Base-by-base conservation (phyloP, 1,140 invertebrate genomes). In the Chionoecetes opilio region DNA sequence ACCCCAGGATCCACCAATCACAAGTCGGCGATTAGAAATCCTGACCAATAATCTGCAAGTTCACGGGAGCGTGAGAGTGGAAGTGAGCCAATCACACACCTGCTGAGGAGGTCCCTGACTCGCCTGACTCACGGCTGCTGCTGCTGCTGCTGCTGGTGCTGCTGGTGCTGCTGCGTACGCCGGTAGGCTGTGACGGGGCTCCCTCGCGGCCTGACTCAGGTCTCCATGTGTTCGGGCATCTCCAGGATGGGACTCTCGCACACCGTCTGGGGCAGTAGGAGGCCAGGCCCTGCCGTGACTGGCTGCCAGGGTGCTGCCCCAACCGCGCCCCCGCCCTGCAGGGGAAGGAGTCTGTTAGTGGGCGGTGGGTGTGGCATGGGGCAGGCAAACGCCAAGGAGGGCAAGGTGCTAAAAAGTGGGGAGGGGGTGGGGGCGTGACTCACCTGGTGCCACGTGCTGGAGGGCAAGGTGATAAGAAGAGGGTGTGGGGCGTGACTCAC, bases 201-300 rank as follows among this genome's bases (percentile, higher is more conserved):
- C 63, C 82, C 95, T 9, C 46, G 46, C 11, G 46, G 46, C 46
- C 46, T 53, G 46, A 53, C 46, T 95, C 92, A 95, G 31, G 95
- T 93, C 84, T 95, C 95, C 95, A 95, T 95, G 82, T 95, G 91
- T 90, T 95, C 95, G 3, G 95, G 95, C 95, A 95, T 93, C 88
- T 95, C 95, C 37, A 95, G 87, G 32, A 95, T 95, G 46, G 95
- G 95, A 90, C 95, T 95, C 63, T 95, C 95, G 90, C 95, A 95
- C 0, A 95, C 95, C n/a, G 95, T 92, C 63, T 95, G 93, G 53
- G 95, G 92, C 46, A 93, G 92, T 34, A 92, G 88, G 31, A 63
- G 82, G 75, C 46, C 34, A 34, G 53, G 63, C n/a, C 53, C 90
- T 37, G 82, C 91, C 11, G 88, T 87, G 31, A 95, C 91, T n/a